Percentiles rank a stretch among this genome's conserved stretches.
Evolutionary conservation across 2,113 vertebrate species (phyloP).

Genomic region (Calypte anna): DNA sequence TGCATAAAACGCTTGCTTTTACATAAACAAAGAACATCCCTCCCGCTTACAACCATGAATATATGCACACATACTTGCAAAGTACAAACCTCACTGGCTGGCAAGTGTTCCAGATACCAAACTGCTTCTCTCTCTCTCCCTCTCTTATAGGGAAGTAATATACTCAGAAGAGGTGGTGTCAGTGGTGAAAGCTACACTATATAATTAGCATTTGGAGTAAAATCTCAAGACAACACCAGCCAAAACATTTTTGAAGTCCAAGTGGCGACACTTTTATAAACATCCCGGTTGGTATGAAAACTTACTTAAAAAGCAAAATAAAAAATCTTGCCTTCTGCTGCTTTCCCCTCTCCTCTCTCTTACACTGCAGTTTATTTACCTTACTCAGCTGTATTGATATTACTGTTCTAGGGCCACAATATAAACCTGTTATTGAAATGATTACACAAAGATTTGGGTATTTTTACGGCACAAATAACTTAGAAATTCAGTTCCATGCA

Average conservation of each 20-base stretch:
- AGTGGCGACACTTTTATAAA: background rate
- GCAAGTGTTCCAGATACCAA: background rate
- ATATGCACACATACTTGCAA: background rate
- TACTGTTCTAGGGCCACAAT: background rate
- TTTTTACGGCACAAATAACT: background rate
- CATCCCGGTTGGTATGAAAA: background rate
- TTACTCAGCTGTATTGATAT: background rate
- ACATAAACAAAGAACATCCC: background rate
- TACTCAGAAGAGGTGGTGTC: background rate
- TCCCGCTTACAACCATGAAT: background rate
- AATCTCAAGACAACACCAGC: background rate
- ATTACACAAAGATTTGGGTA: background rate
- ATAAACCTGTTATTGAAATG: background rate
- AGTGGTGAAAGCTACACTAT: background rate
- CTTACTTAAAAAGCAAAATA: fast-evolving
- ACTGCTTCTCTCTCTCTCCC: background rate
- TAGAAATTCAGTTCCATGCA: background rate
- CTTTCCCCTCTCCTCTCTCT: background rate
- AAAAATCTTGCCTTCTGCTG: background rate
- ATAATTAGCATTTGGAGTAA: background rate
- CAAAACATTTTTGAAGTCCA: background rate
- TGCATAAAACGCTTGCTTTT: background rate
- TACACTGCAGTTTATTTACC: background rate
- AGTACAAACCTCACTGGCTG: fast-evolving
- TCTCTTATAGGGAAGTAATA: background rate